Base-by-base conservation (phyloP, 2,113 vertebrate genomes). In the Bos indicus region DNA sequence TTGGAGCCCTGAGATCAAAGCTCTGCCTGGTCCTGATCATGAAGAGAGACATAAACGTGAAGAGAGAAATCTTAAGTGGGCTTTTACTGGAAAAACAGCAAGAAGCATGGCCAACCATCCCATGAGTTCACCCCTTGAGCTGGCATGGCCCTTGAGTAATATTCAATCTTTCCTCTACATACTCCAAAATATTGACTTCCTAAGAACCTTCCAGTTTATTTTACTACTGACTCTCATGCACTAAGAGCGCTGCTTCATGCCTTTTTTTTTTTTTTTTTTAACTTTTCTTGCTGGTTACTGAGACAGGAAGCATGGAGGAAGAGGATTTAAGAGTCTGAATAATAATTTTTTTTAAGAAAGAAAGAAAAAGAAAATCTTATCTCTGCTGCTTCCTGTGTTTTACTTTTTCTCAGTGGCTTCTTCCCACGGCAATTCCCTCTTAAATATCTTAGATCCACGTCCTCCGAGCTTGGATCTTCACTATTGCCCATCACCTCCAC, bases 1-100 rank as follows among this genome's bases (percentile, higher is more conserved):
- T 94, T 71, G 6, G 13, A 25, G 87, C 26, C 52, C 36, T 21
- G 71, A 93, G 96, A 97, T 97, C 91, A 98, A 97, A 98, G 93
- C n/a, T 71, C 54, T 46, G 43, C 56, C 77, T n/a, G 46, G 14
- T 26, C 1, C 6, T 92, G 85, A 71, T 36, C 48, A 43, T 36
- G 36, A 96, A 85, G 84, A 92, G 43, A 97, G 28, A 98, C 97
- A 93, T 52, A 40, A 71, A 40, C 2, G 80, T 96, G 95, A 26
- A 77, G 36, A 43, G 12, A 77, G 36, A 26, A 77, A 77, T 82
- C 10, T 23, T 59, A 6, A 60, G 17, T 21, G 43, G 43, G 4
- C 4, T 62, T 67, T 67, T 60, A 36, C 30, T 86, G 26, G 33
- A 67, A 88, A 95, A 54, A n/a, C 30, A 81, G 82, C 40, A 71